Percentiles rank a stretch among this genome's conserved stretches.
Evolutionary conservation across 2,113 vertebrate species (phyloP).

Genomic region (Pyrgilauda ruficollis): DNA sequence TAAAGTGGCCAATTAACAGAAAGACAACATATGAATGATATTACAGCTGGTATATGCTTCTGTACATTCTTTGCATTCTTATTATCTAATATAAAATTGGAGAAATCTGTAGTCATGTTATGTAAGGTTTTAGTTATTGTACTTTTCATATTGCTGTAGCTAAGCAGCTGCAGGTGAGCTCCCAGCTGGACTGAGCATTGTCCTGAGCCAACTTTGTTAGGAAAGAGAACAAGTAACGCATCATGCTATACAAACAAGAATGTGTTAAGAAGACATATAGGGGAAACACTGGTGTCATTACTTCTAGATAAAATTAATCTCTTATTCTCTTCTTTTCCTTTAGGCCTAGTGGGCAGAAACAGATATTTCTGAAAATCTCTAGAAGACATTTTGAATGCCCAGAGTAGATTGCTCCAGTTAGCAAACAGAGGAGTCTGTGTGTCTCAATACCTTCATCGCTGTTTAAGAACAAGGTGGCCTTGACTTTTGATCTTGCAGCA

Average conservation of each 20-base stretch:
- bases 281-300: background rate
- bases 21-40: background rate
- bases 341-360: background rate
- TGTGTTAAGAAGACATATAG: background rate
- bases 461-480: background rate
- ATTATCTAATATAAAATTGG: background rate
- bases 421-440: background rate
- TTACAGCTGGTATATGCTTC: background rate
- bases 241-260: background rate
- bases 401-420: background rate
- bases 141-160: background rate
- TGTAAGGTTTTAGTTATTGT: background rate
- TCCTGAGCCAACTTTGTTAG: background rate
- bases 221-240: background rate
- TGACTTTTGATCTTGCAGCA: background rate
- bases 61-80: background rate
- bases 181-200: background rate
- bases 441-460: background rate
- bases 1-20: background rate
- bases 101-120: background rate
- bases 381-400: background rate
- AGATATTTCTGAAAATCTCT: background rate
- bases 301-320: background rate
- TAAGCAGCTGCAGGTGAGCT: background rate
- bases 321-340: background rate